Evolutionary conservation across 2,797 vertebrate species (phyloP).

Genomic region (Arrhamphus sclerolepis): DNA sequence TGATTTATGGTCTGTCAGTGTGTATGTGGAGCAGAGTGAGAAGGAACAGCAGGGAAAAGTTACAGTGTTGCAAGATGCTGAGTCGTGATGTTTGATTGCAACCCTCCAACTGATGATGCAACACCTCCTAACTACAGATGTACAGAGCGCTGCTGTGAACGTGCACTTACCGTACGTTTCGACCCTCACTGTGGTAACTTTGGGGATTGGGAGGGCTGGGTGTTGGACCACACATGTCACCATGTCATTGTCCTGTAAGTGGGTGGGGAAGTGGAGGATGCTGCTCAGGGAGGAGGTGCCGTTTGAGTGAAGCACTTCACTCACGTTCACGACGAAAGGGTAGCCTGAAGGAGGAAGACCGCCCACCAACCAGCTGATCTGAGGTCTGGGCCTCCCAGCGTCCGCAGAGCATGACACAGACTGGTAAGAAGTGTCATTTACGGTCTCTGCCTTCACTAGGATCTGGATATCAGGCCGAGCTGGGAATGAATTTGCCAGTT

Average conservation of each 20-base stretch:
- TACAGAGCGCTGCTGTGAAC: constrained; percentile 6
- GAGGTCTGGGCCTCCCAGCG: constrained; percentile 63
- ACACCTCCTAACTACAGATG: constrained; percentile 9
- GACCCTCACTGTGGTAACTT: constrained; percentile 54
- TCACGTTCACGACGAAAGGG: constrained; percentile 41
- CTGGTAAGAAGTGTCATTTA: constrained; percentile 71
- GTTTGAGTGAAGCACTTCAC: constrained; percentile 44
- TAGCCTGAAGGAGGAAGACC: constrained; percentile 27
- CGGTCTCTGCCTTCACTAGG: constrained; percentile 45
- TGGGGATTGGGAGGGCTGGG: constrained; percentile 55
- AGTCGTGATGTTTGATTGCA: constrained; percentile 48
- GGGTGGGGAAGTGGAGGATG: constrained; percentile 74
- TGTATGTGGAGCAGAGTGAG: constrained; percentile 47
- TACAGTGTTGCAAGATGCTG: constrained; percentile 48
- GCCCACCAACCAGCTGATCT: constrained; percentile 71
- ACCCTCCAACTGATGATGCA: constrained; percentile 30
- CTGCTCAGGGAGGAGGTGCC: constrained; percentile 68
- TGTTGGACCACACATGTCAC: constrained; percentile 75
- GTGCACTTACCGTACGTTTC: constrained; percentile 72
- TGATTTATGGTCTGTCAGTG: constrained; percentile 63
- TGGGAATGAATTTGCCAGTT: constrained; percentile 35
- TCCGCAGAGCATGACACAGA: constrained; percentile 71
- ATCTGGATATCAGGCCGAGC: constrained; percentile 67
- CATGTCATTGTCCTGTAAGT: constrained; percentile 68
- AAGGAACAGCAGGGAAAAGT: constrained; percentile 40